These are phyloP conservation scores for Sericinus montela DNA, from an alignment of 2,888 invertebrate genomes.

Conservation along the genomic window DNA sequence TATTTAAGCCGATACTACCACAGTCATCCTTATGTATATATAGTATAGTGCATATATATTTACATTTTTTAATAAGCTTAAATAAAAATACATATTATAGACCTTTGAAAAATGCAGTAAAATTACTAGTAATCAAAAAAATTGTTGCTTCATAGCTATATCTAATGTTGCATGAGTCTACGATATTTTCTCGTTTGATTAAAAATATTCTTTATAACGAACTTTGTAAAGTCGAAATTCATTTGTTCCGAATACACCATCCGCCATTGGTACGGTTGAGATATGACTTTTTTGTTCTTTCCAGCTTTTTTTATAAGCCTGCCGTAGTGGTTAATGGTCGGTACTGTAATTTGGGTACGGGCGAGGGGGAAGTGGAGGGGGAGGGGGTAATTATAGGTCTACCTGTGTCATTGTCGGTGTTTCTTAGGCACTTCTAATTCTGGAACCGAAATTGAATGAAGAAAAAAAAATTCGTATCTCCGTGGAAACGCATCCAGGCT, in stretches of 20 bases:
- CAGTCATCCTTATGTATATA: no score
- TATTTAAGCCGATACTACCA: no score
- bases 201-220: neutral
- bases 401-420: conserved; percentile 72
- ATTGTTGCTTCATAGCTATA: conserved; percentile 5
- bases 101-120: no score
- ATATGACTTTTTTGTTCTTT: conserved; percentile 50
- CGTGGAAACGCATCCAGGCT: conserved; percentile 24
- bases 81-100: no score
- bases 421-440: conserved; percentile 53
- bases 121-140: neutral
- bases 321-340: conserved; percentile 69
- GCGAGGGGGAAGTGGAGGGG: conserved; percentile 34
- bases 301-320: conserved; percentile 63
- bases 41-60: no score
- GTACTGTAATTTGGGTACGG: conserved; percentile 60
- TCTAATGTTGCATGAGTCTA: conserved; percentile 11
- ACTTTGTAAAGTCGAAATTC: conserved; percentile 32
- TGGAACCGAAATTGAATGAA: conserved; percentile 47
- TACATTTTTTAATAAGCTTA: no score
- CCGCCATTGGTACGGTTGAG: conserved; percentile 53
- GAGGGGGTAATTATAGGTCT: conserved; percentile 69
- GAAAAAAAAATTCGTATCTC: conserved; percentile 26
- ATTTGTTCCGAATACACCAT: conserved; percentile 25
- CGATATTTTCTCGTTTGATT: neutral